These are phyloP conservation scores for Ectemnius continuus DNA, from an alignment of 2,888 invertebrate genomes.

Conservation along the genomic window DNA sequence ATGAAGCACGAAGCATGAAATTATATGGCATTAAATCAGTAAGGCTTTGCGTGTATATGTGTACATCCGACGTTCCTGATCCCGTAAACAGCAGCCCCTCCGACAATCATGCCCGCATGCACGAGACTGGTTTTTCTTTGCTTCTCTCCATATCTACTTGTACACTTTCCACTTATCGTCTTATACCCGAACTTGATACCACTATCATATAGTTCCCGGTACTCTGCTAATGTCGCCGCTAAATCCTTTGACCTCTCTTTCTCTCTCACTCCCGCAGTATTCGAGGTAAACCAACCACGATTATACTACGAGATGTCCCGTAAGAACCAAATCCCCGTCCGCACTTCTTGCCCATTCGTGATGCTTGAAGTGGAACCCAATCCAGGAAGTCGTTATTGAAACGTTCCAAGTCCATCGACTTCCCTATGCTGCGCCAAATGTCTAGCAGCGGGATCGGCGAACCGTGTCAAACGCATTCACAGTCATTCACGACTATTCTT, in stretches of 20 bases:
- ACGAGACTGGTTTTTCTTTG: conserved; percentile 48
- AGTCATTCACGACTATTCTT: no score
- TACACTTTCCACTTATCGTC: conserved; percentile 60
- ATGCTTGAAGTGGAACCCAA: conserved; percentile 51
- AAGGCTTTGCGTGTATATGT: neutral
- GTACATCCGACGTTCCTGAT: neutral
- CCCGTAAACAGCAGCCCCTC: conserved; percentile 7
- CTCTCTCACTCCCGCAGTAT: conserved; percentile 30
- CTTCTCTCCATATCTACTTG: conserved; percentile 60
- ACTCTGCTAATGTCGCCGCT: conserved; percentile 55
- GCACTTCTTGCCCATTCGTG: conserved; percentile 20
- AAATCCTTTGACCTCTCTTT: conserved; percentile 18
- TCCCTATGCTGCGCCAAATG: conserved; percentile 28
- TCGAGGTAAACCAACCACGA: conserved; percentile 28
- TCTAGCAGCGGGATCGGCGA: conserved; percentile 45
- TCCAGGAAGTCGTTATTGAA: conserved; percentile 42
- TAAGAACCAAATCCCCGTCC: neutral
- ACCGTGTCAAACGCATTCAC: neutral
- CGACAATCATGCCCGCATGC: conserved; percentile 43
- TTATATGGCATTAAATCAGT: conserved; percentile 47
- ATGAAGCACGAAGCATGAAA: conserved; percentile 53
- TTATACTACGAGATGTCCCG: neutral
- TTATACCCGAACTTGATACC: conserved; percentile 53
- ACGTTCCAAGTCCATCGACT: conserved; percentile 29
- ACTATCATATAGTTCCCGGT: conserved; percentile 43